Evolutionary conservation across 2,113 vertebrate genomes (phyloP), one percentile per base, ranked within the genome.

Genomic region (Ceuthmochares aereus): DNA sequence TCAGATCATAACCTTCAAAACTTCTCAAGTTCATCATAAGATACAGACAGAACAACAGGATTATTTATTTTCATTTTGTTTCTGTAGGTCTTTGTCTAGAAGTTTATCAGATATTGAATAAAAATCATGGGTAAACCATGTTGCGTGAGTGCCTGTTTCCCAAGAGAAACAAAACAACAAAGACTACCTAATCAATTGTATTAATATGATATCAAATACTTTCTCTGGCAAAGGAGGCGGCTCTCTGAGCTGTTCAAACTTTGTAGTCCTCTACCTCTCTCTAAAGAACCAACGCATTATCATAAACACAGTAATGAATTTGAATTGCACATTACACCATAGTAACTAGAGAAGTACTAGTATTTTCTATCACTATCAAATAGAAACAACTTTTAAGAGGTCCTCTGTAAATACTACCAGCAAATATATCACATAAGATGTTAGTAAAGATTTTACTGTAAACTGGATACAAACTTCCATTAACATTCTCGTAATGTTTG

Each of bases 21-120:
- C 14, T 74, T 47, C 13, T 29, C 36, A 18, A 63, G 21, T 29
- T 55, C 3, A 1, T 23, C 30, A 55, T 4, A 4, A 0, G 0
- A 59, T 34, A 14, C 12, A 69, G 30, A 14, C 12, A 69, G 30
- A 93, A 82, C 20, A 76, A 58, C 76, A 77, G 13, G 7, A 42
- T 32, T 43, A 43, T 32, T 58, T 26, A 36, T 17, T 79, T 79
- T 68, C 16, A n/a, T n/a, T 85, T 43, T 54, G 14, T 58, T 95
- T 85, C 59, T 42, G n/a, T 30, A 59, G 1, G 12, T 55, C 62
- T 47, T 37, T 76, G 10, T 60, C 67, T 34, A 89, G 25, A 70
- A 32, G 3, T 77, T 69, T 21, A 77, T 63, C 13, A 67, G 17
- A 14, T 21, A 55, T 3, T 4, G 26, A 72, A 47, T 26, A 67